Evolutionary conservation across 1,140 invertebrate species (phyloP).

Genomic region (Acromyrmex heyeri): DNA sequence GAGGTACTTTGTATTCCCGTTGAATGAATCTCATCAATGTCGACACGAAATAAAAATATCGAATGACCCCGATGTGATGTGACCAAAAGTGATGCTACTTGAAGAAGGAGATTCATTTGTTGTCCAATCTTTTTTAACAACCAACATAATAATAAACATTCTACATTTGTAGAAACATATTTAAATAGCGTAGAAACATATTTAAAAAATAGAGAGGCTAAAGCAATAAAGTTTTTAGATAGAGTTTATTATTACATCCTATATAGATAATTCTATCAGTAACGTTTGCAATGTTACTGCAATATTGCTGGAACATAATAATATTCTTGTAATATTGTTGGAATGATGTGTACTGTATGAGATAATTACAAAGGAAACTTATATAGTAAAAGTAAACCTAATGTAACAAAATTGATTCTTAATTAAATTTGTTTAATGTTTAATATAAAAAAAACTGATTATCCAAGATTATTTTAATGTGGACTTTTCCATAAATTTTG

Average conservation of each 20-base stretch:
- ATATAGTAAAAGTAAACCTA: neutral
- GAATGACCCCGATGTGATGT: neutral
- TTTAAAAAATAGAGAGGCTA: neutral
- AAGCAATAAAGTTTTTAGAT: neutral
- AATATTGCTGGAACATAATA: too few relatives aligned
- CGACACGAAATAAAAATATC: constrained; percentile 23
- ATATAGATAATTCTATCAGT: too few relatives aligned
- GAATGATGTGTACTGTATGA: too few relatives aligned
- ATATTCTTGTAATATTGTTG: too few relatives aligned
- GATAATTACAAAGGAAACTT: neutral
- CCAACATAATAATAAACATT: neutral
- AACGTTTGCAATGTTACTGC: too few relatives aligned
- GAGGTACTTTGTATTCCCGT: constrained; percentile 73
- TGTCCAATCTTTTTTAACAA: neutral
- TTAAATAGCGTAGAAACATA: too few relatives aligned
- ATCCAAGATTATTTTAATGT: neutral
- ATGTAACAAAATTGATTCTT: neutral
- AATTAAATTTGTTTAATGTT: constrained; percentile 2
- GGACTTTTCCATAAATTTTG: neutral
- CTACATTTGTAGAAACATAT: neutral
- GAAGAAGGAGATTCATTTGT: neutral
- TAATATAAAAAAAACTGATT: neutral
- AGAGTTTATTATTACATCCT: neutral
- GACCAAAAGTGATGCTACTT: neutral
- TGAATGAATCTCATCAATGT: constrained; percentile 9